Evolutionary conservation across 2,888 invertebrate genomes (phyloP), one percentile per base, ranked within the genome.

Genomic region (Dicyrtomina minuta): DNA sequence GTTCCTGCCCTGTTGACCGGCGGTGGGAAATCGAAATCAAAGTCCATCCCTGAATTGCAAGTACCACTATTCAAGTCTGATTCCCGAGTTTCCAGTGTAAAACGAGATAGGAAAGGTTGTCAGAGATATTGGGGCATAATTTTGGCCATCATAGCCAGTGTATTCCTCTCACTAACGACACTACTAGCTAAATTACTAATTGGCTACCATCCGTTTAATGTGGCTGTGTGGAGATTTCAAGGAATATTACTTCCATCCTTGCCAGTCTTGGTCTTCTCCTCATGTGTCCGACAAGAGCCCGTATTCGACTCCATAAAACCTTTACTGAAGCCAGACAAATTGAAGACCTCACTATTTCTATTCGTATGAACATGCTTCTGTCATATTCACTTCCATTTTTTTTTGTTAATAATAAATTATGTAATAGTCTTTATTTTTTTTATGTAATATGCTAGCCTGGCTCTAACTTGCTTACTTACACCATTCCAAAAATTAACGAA

Each of bases 191-290:
- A 76, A 64, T 46, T 66, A 4, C 53, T 76, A 1, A 68, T 71
- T 15, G 70, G 72, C 22, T 74, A 75, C 49, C 72, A 74, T 66
- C 70, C 75, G 1, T 75, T 65, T 39, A 73, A 62, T 20, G 64
- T 74, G 10, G 68, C 69, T 12, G 68, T 75, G 15, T 76, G 74
- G 73, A 70, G 75, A 65, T 75, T 75, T 39, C 74, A 75, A 55
- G 76, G 76, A 8, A 72, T 75, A 5, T 60, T 76, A 15, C 24
- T 73, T 6, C 76, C 75, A 4, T 65, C 74, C 1, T n/a, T 75
- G 2, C 68, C 71, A 0, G 61, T 75, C 22, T 64, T 70, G 1
- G n/a, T 75, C 1, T 73, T 72, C 26, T 70, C 64, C 26, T 56
- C 65, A 17, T 43, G 68, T 58, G 70, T 58, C 13, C 59, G 55